A percentile compares a stretch with the other conserved stretches of the same genome.
Evolutionary conservation across 2,888 invertebrate species (phyloP).

Genomic region (Heteromurus nitidus): DNA sequence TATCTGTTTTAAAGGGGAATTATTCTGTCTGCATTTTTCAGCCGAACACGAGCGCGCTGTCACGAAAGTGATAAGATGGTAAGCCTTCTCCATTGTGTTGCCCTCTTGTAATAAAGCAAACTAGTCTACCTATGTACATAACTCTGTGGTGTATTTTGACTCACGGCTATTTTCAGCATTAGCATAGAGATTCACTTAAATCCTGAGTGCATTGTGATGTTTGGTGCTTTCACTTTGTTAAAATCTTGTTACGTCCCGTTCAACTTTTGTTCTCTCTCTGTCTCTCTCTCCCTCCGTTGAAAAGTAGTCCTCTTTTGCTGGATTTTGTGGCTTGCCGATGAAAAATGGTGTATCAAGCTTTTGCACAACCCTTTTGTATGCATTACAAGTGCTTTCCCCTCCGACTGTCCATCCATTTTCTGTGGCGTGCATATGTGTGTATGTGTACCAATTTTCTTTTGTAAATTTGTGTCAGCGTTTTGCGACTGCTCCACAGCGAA

Average conservation of each 20-base stretch:
- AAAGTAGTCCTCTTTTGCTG: slow-evolving; percentile 13
- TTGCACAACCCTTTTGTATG: slow-evolving; percentile 24
- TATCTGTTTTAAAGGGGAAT: no score
- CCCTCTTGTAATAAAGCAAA: neutral
- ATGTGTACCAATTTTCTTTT: slow-evolving; percentile 25
- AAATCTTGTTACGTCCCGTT: slow-evolving; percentile 55
- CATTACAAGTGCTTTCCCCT: slow-evolving; percentile 36
- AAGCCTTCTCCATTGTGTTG: slow-evolving; percentile 7
- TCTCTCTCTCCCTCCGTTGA: neutral
- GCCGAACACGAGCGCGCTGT: no score
- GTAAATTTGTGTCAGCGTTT: slow-evolving; percentile 35
- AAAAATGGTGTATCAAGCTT: slow-evolving; percentile 45
- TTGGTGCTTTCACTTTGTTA: slow-evolving; percentile 63
- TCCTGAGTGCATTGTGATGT: slow-evolving; percentile 63
- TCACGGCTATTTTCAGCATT: slow-evolving; percentile 56
- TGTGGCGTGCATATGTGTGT: neutral
- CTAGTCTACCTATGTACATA: no score
- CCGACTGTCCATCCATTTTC: slow-evolving; percentile 41
- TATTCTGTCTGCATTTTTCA: no score
- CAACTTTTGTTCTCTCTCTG: slow-evolving; percentile 22
- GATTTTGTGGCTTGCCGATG: slow-evolving; percentile 35
- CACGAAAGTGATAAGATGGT: no score
- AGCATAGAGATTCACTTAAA: slow-evolving; percentile 62
- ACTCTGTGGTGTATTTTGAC: slow-evolving; percentile 26
- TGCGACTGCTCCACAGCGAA: slow-evolving; percentile 12